phyloP scores from a whole-genome alignment of 1,140 invertebrate species.

The Atta cephalotes region DNA sequence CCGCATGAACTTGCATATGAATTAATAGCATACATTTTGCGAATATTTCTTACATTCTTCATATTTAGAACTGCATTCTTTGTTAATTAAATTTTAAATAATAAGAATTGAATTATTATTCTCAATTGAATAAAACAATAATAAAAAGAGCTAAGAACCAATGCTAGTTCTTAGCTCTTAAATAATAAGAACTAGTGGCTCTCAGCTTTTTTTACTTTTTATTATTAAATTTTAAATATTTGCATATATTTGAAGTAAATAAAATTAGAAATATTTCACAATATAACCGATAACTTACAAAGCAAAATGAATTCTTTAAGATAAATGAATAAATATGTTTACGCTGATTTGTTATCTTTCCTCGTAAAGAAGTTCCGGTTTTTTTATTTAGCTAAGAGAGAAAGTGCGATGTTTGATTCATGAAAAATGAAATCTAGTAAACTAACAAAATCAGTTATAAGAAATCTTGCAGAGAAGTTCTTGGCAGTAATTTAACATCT shows the following conservation, averaged over 20 bases:
- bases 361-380: neutral
- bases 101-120: too few species aligned
- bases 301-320: neutral
- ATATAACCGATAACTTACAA: neutral
- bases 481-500: neutral
- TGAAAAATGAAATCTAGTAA: constrained; percentile 11
- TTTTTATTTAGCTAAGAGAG: constrained; percentile 36
- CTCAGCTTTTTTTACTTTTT: too few species aligned
- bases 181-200: too few species aligned
- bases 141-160: too few species aligned
- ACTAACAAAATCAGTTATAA: neutral
- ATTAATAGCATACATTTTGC: neutral
- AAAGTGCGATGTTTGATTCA: neutral
- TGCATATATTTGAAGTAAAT: neutral
- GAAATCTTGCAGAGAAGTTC: neutral
- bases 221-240: neutral
- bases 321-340: neutral
- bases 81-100: neutral
- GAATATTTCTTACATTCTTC: neutral
- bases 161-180: too few species aligned
- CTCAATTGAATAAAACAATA: too few species aligned
- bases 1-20: neutral
- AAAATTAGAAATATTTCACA: neutral
- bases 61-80: neutral
- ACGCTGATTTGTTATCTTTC: neutral